These are phyloP conservation scores for Rhipidura dahli DNA, from an alignment of 2,113 vertebrate species.

Conservation along the genomic window DNA sequence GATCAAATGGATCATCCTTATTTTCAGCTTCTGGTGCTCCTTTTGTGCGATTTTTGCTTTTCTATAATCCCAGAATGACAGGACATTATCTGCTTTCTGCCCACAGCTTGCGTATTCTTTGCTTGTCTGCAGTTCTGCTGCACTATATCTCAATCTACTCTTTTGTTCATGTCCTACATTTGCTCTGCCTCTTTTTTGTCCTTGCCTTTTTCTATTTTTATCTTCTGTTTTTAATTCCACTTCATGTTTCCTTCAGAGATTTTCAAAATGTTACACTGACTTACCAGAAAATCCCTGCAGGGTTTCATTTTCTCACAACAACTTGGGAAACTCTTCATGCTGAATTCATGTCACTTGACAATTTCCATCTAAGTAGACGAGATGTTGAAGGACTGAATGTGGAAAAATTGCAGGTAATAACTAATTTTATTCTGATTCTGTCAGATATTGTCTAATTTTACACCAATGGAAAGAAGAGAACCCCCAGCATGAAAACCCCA, in stretches of 20 bases:
- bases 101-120: background rate
- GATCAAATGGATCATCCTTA: background rate
- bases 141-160: background rate
- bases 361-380: background rate
- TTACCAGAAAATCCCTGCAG: constrained; percentile 21
- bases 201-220: constrained; percentile 14
- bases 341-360: background rate
- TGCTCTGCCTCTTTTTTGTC: background rate
- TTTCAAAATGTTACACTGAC: background rate
- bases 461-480: background rate
- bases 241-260: background rate
- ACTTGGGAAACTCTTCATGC: background rate
- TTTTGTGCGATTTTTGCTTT: background rate
- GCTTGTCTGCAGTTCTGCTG: background rate
- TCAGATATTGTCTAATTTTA: background rate
- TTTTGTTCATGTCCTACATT: background rate
- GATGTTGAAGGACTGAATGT: background rate
- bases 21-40: background rate
- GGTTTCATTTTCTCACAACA: constrained; percentile 10
- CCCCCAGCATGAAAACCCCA: background rate
- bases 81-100: background rate
- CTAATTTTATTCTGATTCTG: background rate
- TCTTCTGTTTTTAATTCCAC: background rate
- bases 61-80: background rate
- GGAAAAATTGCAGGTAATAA: background rate